Evolutionary conservation across 2,888 invertebrate genomes (phyloP).

Genomic region (Meiosimyza platycephala): DNA sequence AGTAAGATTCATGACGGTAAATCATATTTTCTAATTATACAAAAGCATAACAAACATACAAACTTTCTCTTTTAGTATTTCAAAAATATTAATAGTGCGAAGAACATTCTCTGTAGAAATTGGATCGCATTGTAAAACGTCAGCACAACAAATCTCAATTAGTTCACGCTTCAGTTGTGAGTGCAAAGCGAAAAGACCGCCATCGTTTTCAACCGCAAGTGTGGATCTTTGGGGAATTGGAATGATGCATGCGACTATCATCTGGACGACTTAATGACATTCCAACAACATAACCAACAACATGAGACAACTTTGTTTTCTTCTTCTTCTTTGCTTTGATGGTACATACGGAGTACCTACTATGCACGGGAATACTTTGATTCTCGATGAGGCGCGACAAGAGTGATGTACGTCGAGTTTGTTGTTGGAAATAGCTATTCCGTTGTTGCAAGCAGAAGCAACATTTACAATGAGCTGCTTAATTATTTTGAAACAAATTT

Average conservation of each 20-base stretch:
- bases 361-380: not conserved
- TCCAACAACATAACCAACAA: not conserved
- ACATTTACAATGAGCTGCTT: conserved; percentile 13
- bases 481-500: conserved; percentile 22
- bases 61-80: not conserved
- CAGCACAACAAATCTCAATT: conserved; percentile 56
- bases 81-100: not conserved
- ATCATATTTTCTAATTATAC: too few relatives aligned
- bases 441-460: not conserved
- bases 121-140: conserved; percentile 13
- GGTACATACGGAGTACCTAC: too few relatives aligned
- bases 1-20: too few relatives aligned
- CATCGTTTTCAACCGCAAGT: not conserved
- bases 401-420: conserved; percentile 3
- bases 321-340: not conserved
- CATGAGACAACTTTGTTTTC: not conserved
- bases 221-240: conserved; percentile 23
- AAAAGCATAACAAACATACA: too few relatives aligned
- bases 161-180: conserved; percentile 63
- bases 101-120: conserved; percentile 9
- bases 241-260: conserved; percentile 20
- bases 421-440: not conserved
- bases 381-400: conserved; percentile 27
- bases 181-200: conserved; percentile 36
- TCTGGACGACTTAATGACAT: conserved; percentile 27